Evolutionary conservation across 2,888 invertebrate genomes (phyloP), one percentile per base, ranked within the genome.

Genomic region (Orgyia antiqua): DNA sequence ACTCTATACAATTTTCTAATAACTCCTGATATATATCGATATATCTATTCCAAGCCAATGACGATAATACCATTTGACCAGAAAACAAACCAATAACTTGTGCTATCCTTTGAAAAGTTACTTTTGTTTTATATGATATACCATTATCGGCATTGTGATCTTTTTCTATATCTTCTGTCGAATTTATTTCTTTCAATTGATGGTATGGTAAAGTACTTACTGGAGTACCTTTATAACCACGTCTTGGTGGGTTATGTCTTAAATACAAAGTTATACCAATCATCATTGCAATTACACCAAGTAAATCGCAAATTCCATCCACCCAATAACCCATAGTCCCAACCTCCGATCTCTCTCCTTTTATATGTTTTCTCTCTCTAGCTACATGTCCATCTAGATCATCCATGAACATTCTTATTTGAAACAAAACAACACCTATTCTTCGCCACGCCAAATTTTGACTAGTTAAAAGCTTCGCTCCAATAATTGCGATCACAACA

Each of bases 341-440:
- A n/a, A 94, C 91, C 61, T 94, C 93, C 0, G 94, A 94, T 12
- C 90, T 87, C 67, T 94, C 94, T 0, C 94, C 94, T 39, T 90
- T 88, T 13, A 94, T 90, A 60, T 94, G 89, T 55, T 91, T 91
- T 32, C 93, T 88, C 13, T 89, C 90, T 37, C 96, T 89, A 1
- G 95, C 95, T 2, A 96, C 93, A 58, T 94, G 93, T 0, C 96
- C 96, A 58, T 96, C 96, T 39, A 96, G 72, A 57, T 94, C 94
- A 58, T 96, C 96, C 29, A 96, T 69, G 77, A 94, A 94, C 45
- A 94, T 93, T 46, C 96, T 87, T 20, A 95, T 70, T 75, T 94
- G 92, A 64, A 94, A 96, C 10, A 96, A 65, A 1, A 94, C 70
- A 0, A 95, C 91, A 0, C 92, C 95, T 0, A 94, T 45, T 11